Evolutionary conservation across 2,888 invertebrate genomes (phyloP), one percentile per base, ranked within the genome.

Genomic region (Tortrix viridana): DNA sequence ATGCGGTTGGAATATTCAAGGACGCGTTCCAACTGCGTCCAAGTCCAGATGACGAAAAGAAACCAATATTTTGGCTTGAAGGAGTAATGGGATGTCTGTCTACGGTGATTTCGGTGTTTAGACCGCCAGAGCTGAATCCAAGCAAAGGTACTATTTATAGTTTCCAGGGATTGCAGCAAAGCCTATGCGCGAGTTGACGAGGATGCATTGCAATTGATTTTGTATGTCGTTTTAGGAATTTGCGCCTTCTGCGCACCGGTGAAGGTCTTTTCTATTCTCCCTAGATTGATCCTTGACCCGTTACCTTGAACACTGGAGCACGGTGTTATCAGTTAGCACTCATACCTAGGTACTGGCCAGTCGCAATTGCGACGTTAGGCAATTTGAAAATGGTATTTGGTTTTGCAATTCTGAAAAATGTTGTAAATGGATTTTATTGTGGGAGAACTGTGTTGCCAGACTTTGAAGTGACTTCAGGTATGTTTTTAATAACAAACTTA

Each of bases 41-140:
- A 65, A 75, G 64, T 48, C 57, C 46, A 23, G 75, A 75, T 44
- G 62, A 75, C 22, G 82, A 83, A 22, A 95, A 82, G 92, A 94
- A 68, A 81, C 86, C 71, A 94, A 94, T 69, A 41, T 96, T 70
- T 63, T 97, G 96, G 96, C 94, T 96, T 82, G 96, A 95, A 67
- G 97, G 97, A 0, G 93, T 98, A 60, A 92, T 97, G 71, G 97
- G 97, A 1, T 98, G 98, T 79, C 95, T 98, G 79, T 94, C 97
- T 66, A 97, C 97, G 0, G 96, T 98, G 9, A 93, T 97, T 84
- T 96, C 96, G n/a, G 94, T 98, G 72, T 96, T 98, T 63, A 97
- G 96, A 82, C 95, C 95, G 14, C 92, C 94, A 1, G 96, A 96
- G 76, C 93, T 94, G 66, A 96, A 95, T 79, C 93, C 93, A 67